A percentile compares a stretch with the other conserved stretches of the same genome.
Evolutionary conservation across 2,888 invertebrate species (phyloP).

Genomic region (Sphecodes monilicornis): DNA sequence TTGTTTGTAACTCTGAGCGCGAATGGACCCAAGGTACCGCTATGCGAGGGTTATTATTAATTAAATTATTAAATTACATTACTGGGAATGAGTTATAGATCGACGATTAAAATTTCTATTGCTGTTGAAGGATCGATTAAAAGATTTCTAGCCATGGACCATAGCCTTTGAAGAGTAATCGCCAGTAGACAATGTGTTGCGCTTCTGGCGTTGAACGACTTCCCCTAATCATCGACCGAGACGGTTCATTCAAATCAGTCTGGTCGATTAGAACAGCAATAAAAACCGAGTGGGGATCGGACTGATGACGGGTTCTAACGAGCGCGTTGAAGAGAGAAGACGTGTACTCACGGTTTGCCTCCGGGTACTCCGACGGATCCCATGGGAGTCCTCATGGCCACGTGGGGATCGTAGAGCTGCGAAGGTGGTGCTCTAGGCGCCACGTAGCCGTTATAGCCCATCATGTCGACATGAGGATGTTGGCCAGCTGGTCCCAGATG

Average conservation of each 20-base stretch:
- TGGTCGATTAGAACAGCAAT: neutral
- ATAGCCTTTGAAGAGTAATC: neutral
- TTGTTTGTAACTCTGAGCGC: too few relatives aligned
- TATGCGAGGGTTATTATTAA: too few relatives aligned
- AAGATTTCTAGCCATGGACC: neutral
- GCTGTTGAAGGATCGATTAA: neutral
- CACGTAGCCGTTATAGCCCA: conserved; percentile 87
- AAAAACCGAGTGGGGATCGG: neutral
- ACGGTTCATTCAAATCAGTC: neutral
- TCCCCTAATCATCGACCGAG: neutral
- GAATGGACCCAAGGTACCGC: too few relatives aligned
- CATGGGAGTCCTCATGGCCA: conserved; percentile 88
- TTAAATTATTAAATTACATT: too few relatives aligned
- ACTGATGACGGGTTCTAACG: neutral
- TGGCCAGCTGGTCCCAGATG: conserved; percentile 86
- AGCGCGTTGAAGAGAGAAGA: neutral
- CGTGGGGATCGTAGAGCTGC: conserved; percentile 89
- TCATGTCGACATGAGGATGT: conserved; percentile 88
- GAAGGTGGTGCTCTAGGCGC: conserved; percentile 86
- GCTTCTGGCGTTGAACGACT: neutral
- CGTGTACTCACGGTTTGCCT: conserved; percentile 92
- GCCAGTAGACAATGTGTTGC: neutral
- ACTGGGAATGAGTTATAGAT: too few relatives aligned
- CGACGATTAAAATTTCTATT: too few relatives aligned
- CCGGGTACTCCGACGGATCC: conserved; percentile 90